phyloP scores from a whole-genome alignment of 2,113 vertebrate species.

The Pyxicephalus adspersus region DNA sequence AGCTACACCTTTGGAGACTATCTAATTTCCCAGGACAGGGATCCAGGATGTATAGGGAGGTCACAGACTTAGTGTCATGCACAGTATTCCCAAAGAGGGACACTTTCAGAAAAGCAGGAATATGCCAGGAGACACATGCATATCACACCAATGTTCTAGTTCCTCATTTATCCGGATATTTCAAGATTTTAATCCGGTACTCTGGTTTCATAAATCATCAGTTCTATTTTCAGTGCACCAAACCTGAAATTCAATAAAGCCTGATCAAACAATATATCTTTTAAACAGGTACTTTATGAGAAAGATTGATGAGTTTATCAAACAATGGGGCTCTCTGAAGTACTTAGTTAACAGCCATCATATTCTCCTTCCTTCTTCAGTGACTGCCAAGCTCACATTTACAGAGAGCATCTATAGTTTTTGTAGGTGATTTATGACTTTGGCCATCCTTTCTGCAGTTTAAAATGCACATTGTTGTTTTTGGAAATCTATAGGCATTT shows the following conservation, averaged over 20 bases:
- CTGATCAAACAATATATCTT: conserved; percentile 55
- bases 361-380: conserved; percentile 36
- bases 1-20: conserved; percentile 31
- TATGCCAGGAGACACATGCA: conserved; percentile 27
- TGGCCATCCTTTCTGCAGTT: not conserved
- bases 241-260: conserved; percentile 53
- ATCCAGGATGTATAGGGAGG: conserved; percentile 25
- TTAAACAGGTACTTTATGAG: conserved; percentile 54
- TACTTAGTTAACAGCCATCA: conserved; percentile 48
- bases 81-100: conserved; percentile 19
- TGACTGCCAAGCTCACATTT: not conserved
- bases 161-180: conserved; percentile 54
- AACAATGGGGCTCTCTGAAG: conserved; percentile 48
- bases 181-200: conserved; percentile 49
- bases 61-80: conserved; percentile 23
- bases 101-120: conserved; percentile 22
- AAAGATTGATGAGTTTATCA: conserved; percentile 57
- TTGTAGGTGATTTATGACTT: conserved; percentile 18
- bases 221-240: conserved; percentile 55
- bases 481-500: too few relatives aligned
- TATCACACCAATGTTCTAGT: conserved; percentile 25
- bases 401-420: conserved; percentile 1
- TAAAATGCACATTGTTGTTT: too few relatives aligned
- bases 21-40: conserved; percentile 45
- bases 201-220: conserved; percentile 55